phyloP scores from a whole-genome alignment of 2,797 vertebrate species.

The Alcedo atthis region DNA sequence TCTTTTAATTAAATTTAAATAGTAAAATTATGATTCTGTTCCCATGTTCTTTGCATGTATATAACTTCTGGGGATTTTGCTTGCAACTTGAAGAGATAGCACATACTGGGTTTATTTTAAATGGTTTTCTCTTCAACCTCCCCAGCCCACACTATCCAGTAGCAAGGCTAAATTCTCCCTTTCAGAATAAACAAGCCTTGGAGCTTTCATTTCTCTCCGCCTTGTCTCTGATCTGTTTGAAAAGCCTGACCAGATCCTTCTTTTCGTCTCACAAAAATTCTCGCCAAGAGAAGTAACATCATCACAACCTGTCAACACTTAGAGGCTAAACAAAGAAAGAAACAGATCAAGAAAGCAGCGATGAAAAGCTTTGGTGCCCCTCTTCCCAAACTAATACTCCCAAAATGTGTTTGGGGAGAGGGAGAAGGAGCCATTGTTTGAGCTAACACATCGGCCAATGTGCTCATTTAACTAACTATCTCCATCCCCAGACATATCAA shows the following conservation, averaged over 20 bases:
- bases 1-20: conserved; percentile 1
- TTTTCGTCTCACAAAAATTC: conserved; percentile 48
- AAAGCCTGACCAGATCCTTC: conserved; percentile 37
- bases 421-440: conserved; percentile 15
- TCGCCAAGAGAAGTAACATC: conserved; percentile 19
- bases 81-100: neutral
- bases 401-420: conserved; percentile 18
- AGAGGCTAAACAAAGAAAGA: conserved; percentile 51
- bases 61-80: neutral
- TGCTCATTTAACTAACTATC: conserved; percentile 59
- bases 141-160: neutral
- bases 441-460: conserved; percentile 8
- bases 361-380: conserved; percentile 16
- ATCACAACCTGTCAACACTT: conserved; percentile 34
- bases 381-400: conserved; percentile 41
- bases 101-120: neutral
- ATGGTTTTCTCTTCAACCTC: neutral
- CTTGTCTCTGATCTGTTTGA: conserved; percentile 52
- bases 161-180: neutral
- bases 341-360: conserved; percentile 32
- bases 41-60: neutral
- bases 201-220: conserved; percentile 40
- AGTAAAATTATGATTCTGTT: neutral
- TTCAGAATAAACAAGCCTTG: conserved; percentile 10
- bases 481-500: conserved; percentile 67